Percentiles rank a stretch among this genome's conserved stretches.
phyloP scores from a whole-genome alignment of 2,113 vertebrate genomes.

The Melanerpes formicivorus region DNA sequence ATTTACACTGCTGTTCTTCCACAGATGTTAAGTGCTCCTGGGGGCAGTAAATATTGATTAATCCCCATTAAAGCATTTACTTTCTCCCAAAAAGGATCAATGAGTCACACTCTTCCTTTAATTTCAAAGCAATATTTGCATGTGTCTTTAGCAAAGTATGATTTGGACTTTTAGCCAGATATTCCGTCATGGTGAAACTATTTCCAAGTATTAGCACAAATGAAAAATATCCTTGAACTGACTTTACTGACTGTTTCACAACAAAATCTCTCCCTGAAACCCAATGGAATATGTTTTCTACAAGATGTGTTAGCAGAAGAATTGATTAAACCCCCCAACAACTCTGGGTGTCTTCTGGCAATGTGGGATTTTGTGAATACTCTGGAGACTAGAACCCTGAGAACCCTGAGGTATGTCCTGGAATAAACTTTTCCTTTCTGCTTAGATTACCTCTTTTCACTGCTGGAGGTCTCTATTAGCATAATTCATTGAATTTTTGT shows the following conservation, averaged over 20 bases:
- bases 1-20: not conserved
- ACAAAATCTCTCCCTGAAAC: not conserved
- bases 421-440: not conserved
- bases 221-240: not conserved
- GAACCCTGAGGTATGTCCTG: not conserved
- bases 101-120: not conserved
- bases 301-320: not conserved
- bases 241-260: not conserved
- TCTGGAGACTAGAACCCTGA: not conserved
- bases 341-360: rapidly evolving
- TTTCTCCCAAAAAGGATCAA: not conserved
- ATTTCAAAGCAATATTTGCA: not conserved
- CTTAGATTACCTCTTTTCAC: not conserved
- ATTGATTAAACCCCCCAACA: not conserved
- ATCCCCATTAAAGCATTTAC: not conserved
- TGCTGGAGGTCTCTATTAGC: not conserved
- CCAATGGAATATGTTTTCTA: not conserved
- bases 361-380: not conserved
- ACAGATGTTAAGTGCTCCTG: not conserved
- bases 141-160: not conserved
- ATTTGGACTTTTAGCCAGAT: not conserved
- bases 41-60: not conserved
- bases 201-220: not conserved
- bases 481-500: not conserved
- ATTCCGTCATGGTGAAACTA: not conserved